A percentile compares a stretch with the other conserved stretches of the same genome.
These are phyloP conservation scores for Myodes glareolus DNA, from an alignment of 2,113 vertebrate species.

Conservation along the genomic window DNA sequence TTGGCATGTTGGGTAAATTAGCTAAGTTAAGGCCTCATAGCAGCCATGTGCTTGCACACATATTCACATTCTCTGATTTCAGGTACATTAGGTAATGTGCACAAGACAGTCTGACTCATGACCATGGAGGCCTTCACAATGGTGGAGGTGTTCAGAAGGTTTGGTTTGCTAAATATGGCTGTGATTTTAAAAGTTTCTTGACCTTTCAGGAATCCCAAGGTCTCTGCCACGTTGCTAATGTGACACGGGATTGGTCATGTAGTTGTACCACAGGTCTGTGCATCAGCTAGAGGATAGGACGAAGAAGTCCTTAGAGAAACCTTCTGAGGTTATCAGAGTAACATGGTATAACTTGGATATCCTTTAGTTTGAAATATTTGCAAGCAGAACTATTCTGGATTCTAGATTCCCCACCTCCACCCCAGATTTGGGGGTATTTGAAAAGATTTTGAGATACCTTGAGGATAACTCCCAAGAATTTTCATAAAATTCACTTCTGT, in stretches of 20 bases:
- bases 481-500: not conserved
- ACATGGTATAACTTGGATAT: not conserved
- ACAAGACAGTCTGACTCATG: not conserved
- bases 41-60: not conserved
- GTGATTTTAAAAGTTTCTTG: not conserved
- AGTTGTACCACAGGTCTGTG: not conserved
- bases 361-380: not conserved
- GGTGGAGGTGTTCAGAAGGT: not conserved
- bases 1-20: not conserved
- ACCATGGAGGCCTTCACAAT: too few relatives aligned
- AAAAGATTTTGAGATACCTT: not conserved
- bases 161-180: not conserved
- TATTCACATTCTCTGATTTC: not conserved
- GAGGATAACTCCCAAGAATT: not conserved
- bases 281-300: not conserved
- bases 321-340: constrained; percentile 6
- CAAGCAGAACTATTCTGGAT: not conserved
- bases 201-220: not conserved
- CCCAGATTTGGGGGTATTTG: not conserved
- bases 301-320: not conserved
- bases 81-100: not conserved
- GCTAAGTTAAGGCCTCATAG: not conserved
- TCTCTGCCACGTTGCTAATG: not conserved
- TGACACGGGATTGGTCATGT: not conserved
- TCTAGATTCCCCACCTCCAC: not conserved